Percentiles rank a stretch among this genome's conserved stretches.
These are phyloP conservation scores for Papilio machaon DNA, from an alignment of 1,140 invertebrate species.

Conservation along the genomic window DNA sequence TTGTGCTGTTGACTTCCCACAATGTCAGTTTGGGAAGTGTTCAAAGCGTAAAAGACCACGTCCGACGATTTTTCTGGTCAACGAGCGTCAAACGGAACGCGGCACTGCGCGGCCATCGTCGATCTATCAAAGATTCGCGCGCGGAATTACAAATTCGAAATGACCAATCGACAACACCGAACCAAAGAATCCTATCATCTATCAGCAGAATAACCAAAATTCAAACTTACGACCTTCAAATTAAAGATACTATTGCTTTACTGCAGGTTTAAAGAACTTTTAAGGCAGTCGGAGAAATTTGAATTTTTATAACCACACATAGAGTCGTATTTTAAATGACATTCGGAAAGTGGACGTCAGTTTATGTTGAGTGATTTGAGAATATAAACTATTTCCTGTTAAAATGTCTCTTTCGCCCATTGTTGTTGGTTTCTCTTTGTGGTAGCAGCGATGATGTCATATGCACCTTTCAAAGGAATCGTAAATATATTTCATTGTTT, in stretches of 20 bases:
- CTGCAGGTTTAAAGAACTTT: conserved; percentile 31
- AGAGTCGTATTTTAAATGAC: conserved; percentile 45
- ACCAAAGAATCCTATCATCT: conserved; percentile 67
- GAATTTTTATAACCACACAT: conserved; percentile 37
- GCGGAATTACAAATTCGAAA: conserved; percentile 73
- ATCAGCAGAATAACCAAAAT: conserved; percentile 68
- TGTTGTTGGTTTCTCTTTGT: conserved; percentile 68
- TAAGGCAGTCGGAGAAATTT: conserved; percentile 40
- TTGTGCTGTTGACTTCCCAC: neutral
- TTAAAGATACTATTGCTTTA: conserved; percentile 69
- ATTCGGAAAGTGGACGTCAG: conserved; percentile 44
- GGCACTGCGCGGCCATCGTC: conserved; percentile 59
- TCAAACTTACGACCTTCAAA: conserved; percentile 67
- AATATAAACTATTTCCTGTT: conserved; percentile 82
- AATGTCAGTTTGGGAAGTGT: neutral
- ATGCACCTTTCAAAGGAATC: conserved; percentile 59
- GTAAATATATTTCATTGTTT: conserved; percentile 55
- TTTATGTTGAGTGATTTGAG: conserved; percentile 77
- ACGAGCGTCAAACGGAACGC: conserved; percentile 57
- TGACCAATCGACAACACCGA: conserved; percentile 68
- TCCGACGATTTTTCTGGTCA: conserved; percentile 74
- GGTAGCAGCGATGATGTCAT: conserved; percentile 71
- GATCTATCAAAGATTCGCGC: conserved; percentile 75
- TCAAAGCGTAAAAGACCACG: conserved; percentile 25
- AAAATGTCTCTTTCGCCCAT: conserved; percentile 72